Conservation (phyloP, 2,888 invertebrate genomes). For the Xestoiulus laeticollis region DNA sequence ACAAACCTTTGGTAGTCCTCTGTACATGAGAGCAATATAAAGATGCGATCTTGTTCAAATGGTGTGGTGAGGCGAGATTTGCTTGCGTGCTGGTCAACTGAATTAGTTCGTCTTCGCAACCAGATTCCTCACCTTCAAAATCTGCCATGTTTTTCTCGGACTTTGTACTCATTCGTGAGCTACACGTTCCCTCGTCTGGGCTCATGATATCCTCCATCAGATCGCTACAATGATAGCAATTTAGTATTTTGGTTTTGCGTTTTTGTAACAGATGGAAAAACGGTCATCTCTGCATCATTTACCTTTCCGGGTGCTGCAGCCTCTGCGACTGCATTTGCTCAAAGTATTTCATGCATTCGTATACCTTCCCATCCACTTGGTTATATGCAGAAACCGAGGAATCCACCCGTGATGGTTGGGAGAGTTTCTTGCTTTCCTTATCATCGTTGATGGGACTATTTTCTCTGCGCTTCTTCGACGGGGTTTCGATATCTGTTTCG, state of each 20-base stretch:
- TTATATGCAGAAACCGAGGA: neutral
- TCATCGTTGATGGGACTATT: neutral
- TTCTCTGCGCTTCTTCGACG: conserved; percentile 32
- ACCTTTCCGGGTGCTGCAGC: conserved; percentile 39
- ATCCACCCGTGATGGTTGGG: neutral
- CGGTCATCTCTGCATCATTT: neutral
- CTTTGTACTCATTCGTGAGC: conserved; percentile 91
- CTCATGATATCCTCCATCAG: conserved; percentile 72
- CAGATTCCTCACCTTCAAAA: conserved; percentile 90
- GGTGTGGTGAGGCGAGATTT: conserved; percentile 61
- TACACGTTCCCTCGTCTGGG: conserved; percentile 78
- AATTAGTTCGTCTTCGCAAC: conserved; percentile 79
- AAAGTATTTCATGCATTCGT: conserved; percentile 53
- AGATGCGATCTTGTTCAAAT: conserved; percentile 63
- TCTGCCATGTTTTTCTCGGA: conserved; percentile 95
- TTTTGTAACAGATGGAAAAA: no score
- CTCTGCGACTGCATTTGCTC: conserved; percentile 49
- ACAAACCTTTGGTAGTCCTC: conserved; percentile 53
- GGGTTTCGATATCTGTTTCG: neutral
- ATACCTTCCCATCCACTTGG: conserved; percentile 30
- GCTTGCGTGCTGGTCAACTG: conserved; percentile 61
- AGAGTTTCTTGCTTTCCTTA: neutral
- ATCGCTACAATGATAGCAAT: conserved; percentile 65
- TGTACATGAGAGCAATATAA: conserved; percentile 60
- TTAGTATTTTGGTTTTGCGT: neutral